Evolutionary conservation across 1,140 invertebrate genomes (phyloP).

Genomic region (Drosophila arawakana): DNA sequence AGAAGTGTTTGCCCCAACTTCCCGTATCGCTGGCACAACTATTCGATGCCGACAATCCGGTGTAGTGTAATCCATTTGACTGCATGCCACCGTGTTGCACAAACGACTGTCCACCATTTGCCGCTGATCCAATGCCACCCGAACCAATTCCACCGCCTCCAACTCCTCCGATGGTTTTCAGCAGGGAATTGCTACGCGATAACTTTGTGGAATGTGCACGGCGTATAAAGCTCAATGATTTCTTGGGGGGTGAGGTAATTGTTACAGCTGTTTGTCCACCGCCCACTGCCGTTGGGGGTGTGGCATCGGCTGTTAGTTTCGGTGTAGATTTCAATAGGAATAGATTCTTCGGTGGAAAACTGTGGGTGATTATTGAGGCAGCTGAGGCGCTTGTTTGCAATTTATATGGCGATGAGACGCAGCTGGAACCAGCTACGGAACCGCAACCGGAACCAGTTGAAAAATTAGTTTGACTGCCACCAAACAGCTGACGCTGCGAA

Average conservation of each 20-base stretch:
- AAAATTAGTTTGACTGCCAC: slow-evolving; percentile 57
- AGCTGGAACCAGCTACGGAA: slow-evolving; percentile 10
- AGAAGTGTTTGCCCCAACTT: slow-evolving; percentile 85
- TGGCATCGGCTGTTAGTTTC: slow-evolving; percentile 46
- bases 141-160: background rate
- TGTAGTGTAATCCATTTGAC: slow-evolving; percentile 15
- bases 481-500: slow-evolving; percentile 64
- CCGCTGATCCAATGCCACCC: background rate
- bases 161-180: slow-evolving; percentile 84
- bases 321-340: slow-evolving; percentile 82
- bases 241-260: slow-evolving; percentile 83
- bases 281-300: slow-evolving; percentile 18
- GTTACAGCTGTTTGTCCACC: slow-evolving; percentile 2
- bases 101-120: slow-evolving; percentile 48
- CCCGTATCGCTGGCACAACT: slow-evolving; percentile 85
- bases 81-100: slow-evolving; percentile 66
- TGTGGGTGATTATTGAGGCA: slow-evolving; percentile 71
- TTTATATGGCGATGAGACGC: slow-evolving; percentile 56
- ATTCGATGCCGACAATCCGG: slow-evolving; percentile 37
- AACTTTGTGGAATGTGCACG: slow-evolving; percentile 90
- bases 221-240: slow-evolving; percentile 87
- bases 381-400: slow-evolving; percentile 67
- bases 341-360: slow-evolving; percentile 83
- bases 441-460: slow-evolving; percentile 9
- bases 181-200: slow-evolving; percentile 87